Base-by-base conservation (phyloP, 2,888 invertebrate species). In the Dasypolia templi region DNA sequence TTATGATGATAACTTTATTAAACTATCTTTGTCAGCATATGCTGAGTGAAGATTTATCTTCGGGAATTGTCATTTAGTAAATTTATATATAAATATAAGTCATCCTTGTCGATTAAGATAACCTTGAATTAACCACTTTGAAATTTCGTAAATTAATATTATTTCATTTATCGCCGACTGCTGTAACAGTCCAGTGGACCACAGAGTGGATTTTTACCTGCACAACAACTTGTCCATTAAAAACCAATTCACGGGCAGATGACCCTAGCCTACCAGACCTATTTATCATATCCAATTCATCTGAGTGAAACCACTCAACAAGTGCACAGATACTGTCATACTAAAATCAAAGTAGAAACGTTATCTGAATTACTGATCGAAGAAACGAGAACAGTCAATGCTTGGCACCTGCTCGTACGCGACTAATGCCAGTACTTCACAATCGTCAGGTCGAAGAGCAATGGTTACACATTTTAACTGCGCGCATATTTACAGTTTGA, bases 351-450 rank as follows among this genome's bases (percentile, higher is more conserved):
- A 65, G 46, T 77, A 17, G 58, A 55, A n/a, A 46, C 76, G 42
- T 35, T 46, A 42, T 76, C 32, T 53, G 14, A 44, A 66, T 53
- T 51, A 49, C 32, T 42, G 29, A 53, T 44, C 35, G 39, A 49
- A 42, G 67, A 74, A 80, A 68, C 56, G 55, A 61, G 80, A 74
- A 46, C 80, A 55, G 51, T 56, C 32, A 56, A 12, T 3, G 32
- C 14, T 84, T 84, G 82, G 85, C 85, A 81, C 62, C 44, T 35
- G 49, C 55, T 59, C 46, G 53, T 58, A 39, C 42, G 67, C n/a
- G n/a, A 14, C 65, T 49, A 29, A 42, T 84, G 76, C 77, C 82
- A 79, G 62, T 66, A 62, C 73, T 83, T 79, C 67, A 68, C 75
- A 66, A 84, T 64, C 84, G 51, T 55, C 59, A 56, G 39, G 55